Base-by-base conservation (phyloP, 2,113 vertebrate genomes). In the Lepidothrix coronata region DNA sequence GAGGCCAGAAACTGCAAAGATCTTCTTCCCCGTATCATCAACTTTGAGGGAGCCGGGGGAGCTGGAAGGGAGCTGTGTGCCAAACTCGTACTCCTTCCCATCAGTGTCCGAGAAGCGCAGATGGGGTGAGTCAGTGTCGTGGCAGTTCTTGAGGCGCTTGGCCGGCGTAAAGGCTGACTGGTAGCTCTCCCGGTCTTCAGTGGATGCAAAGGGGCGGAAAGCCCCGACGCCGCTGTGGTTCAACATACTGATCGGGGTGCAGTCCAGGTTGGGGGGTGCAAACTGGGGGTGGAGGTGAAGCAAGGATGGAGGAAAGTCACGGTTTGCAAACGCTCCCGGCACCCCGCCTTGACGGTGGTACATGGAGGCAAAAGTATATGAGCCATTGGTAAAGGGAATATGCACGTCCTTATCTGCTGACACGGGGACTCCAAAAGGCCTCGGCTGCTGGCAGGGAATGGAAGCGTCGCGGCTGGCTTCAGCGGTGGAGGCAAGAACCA, bases 241-340 rank as follows among this genome's bases (percentile, higher is more conserved):
- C 94, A 99, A 98, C 99, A 99, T 99, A 96, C 99, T 99, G 97
- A 99, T 99, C 3, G 99, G 99, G 66, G 99, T 99, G 97, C 99
- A 99, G 99, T 99, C 99, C 98, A 99, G 98, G 96, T 99, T 99
- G 74, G 99, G 99, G 86, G 99, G 99, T 25, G 99, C 99, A 94
- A 99, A 99, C 97, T 99, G 99, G 75, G 99, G 99, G 96, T 99
- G 99, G 63, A 99, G 99, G 96, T 99, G 99, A 81, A 99, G 99
- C 87, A 99, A 98, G 85, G 99, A 99, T 1, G 99, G 99, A 83
- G 99, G 99, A 88, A 99, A 99, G 98, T 99, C 99, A 95, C 99
- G 99, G 97, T 99, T 99, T 49, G 99, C 98, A 96, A 99, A 99
- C 7, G 99, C 98, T 79, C 99, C 99, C 0, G 99, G 99, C 78